Conservation (phyloP, 1,140 invertebrate genomes). For the Drosophila gunungcola region DNA sequence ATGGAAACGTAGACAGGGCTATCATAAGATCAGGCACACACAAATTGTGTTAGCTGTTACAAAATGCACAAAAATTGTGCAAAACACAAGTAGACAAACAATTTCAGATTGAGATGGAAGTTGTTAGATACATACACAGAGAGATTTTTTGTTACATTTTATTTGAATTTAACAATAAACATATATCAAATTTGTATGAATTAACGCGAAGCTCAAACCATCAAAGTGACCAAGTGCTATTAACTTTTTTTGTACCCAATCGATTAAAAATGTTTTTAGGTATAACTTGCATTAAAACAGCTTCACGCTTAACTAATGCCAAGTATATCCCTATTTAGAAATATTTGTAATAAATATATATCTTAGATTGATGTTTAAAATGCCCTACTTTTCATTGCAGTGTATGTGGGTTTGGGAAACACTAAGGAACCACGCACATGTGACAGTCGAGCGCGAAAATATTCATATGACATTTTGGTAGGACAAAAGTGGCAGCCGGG, state of each 20-base stretch:
- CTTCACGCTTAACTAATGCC: too few species aligned
- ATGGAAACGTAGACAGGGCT: slow-evolving; percentile 50
- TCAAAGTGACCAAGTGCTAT: too few species aligned
- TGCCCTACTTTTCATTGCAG: background rate
- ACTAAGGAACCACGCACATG: slow-evolving; percentile 3
- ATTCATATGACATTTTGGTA: slow-evolving; percentile 72
- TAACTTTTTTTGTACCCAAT: too few species aligned
- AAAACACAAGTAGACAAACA: slow-evolving; percentile 46
- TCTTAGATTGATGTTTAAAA: too few species aligned
- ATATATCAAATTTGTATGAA: too few species aligned
- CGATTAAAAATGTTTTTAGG: too few species aligned
- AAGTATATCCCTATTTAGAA: too few species aligned
- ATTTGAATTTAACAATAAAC: background rate
- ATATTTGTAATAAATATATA: too few species aligned
- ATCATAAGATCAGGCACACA: slow-evolving; percentile 77
- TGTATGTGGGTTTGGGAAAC: background rate
- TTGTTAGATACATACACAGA: slow-evolving; percentile 12
- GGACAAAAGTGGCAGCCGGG: slow-evolving; percentile 12
- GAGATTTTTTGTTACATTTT: background rate
- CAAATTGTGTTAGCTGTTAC: slow-evolving; percentile 68
- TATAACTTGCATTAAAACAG: too few species aligned
- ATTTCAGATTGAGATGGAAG: slow-evolving; percentile 34
- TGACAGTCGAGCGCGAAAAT: slow-evolving; percentile 58
- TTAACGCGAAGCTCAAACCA: too few species aligned
- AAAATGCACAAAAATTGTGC: slow-evolving; percentile 62